phyloP scores from a whole-genome alignment of 2,888 invertebrate genomes.

The Eledone cirrhosa region DNA sequence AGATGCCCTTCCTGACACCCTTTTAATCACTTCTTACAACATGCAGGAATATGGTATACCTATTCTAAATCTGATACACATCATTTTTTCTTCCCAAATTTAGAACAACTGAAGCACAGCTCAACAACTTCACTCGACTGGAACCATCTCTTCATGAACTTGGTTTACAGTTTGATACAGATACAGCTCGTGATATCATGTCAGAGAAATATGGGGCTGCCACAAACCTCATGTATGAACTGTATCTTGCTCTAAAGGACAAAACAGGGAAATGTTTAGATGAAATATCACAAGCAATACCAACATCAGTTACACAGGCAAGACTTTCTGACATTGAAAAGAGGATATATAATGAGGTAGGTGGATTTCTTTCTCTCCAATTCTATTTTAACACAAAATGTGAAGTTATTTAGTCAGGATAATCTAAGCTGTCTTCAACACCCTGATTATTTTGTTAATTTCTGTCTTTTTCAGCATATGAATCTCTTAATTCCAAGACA shows the following conservation, averaged over 20 bases:
- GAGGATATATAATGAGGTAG: slow-evolving; percentile 64
- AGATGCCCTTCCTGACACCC: no score
- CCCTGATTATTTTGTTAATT: background rate
- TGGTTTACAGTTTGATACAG: slow-evolving; percentile 66
- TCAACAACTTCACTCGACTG: slow-evolving; percentile 66
- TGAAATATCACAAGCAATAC: slow-evolving; percentile 65
- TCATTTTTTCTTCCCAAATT: slow-evolving; percentile 28
- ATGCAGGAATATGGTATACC: no score
- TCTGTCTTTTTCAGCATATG: background rate
- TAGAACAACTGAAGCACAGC: slow-evolving; percentile 65
- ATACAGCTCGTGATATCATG: slow-evolving; percentile 66
- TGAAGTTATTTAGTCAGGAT: no score
- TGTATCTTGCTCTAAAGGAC: slow-evolving; percentile 65
- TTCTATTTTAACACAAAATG: no score
- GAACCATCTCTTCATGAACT: slow-evolving; percentile 64
- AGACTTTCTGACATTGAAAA: slow-evolving; percentile 64
- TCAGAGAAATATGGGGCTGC: slow-evolving; percentile 64
- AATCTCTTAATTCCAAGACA: background rate
- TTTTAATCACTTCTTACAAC: no score
- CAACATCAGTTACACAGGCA: slow-evolving; percentile 63
- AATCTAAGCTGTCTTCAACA: background rate
- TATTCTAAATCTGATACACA: no score
- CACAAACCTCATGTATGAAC: slow-evolving; percentile 65
- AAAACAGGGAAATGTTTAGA: slow-evolving; percentile 65
- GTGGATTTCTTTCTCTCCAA: no score